Base-by-base conservation (phyloP, 1,140 invertebrate genomes). In the Cotesia chilonis region DNA sequence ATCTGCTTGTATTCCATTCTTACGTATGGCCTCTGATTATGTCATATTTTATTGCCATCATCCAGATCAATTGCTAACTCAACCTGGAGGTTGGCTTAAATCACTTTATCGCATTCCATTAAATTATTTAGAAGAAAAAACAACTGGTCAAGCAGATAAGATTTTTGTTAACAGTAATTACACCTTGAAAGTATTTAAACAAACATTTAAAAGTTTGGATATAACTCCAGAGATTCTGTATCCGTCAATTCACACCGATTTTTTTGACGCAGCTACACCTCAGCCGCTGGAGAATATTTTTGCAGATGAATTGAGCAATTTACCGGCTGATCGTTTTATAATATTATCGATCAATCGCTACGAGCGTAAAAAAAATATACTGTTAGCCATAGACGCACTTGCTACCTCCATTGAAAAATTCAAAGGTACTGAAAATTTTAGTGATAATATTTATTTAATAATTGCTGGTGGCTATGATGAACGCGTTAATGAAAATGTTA, bases 11-110 rank as follows among this genome's bases (percentile, higher is more conserved):
- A 92, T 97, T 80, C 95, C 95, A 4, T 87, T 96, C 76, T 83
- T 97, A n/a, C 92, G 92, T 77, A 79, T 94, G 77, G 89, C 90
- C 59, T 82, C 88, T 69, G 89, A 90, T 71, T 87, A 91, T 78
- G 89, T 98, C 10, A 83, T 99, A 4, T 99, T 98, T 86, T 99
- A 99, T 80, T 99, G 98, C 79, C 98, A 99, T 88, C 96, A 97
- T 88, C 98, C 98, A 0, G 98, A 99, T 87, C 93, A 96, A 80
- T 87, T 99, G 3, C 87, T 99, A 1, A 93, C 93, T 12, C 81
- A 88, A 2, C 89, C 90, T 72, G 91, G 90, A 17, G 90, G 91
- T 0, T 75, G 84, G 1, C 78, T 94, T 0, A 98, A 98, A 83
- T 89, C 88, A 55, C 17, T 96, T 0, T 99, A 99, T 85, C 89